Evolutionary conservation across 2,888 invertebrate species (phyloP).

Genomic region (Suillia variegata): DNA sequence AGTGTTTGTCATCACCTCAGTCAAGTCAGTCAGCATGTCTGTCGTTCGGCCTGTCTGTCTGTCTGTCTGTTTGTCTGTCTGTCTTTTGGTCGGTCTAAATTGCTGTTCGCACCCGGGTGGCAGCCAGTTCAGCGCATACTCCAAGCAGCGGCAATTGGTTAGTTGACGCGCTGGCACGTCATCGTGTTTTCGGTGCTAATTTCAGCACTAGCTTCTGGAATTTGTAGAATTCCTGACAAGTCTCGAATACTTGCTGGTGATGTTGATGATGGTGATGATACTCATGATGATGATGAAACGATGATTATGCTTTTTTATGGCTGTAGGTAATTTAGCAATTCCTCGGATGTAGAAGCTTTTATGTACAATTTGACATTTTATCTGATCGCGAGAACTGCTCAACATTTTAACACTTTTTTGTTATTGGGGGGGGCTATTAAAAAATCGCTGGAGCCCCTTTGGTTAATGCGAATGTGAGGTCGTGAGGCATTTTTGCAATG

Average conservation of each 20-base stretch:
- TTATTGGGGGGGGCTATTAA: no score
- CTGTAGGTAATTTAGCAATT: conserved; percentile 39
- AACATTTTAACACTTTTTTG: conserved; percentile 49
- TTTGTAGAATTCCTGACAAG: conserved; percentile 31
- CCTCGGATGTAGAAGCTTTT: conserved; percentile 56
- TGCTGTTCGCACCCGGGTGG: conserved; percentile 10
- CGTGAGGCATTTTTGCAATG: no score
- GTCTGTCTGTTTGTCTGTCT: no score
- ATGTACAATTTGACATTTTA: conserved; percentile 58
- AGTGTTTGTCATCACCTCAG: conserved; percentile 40
- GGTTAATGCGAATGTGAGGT: conserved; percentile 19
- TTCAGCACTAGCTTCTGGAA: conserved; percentile 39
- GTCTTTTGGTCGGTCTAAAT: no score
- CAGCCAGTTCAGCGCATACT: no score
- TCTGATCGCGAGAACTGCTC: conserved; percentile 55
- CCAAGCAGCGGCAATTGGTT: conserved; percentile 14
- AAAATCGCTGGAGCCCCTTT: conserved; percentile 12
- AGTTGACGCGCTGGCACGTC: conserved; percentile 18
- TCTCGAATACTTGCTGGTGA: conserved; percentile 25
- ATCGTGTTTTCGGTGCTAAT: conserved; percentile 38
- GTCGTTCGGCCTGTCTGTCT: no score
- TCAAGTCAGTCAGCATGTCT: conserved; percentile 32
- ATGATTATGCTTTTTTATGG: neutral
- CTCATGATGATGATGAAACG: no score
- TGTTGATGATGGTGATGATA: no score